A percentile compares a stretch with the other conserved stretches of the same genome.
Evolutionary conservation across 2,113 vertebrate species (phyloP).

Genomic region (Clarias macrocephalus): DNA sequence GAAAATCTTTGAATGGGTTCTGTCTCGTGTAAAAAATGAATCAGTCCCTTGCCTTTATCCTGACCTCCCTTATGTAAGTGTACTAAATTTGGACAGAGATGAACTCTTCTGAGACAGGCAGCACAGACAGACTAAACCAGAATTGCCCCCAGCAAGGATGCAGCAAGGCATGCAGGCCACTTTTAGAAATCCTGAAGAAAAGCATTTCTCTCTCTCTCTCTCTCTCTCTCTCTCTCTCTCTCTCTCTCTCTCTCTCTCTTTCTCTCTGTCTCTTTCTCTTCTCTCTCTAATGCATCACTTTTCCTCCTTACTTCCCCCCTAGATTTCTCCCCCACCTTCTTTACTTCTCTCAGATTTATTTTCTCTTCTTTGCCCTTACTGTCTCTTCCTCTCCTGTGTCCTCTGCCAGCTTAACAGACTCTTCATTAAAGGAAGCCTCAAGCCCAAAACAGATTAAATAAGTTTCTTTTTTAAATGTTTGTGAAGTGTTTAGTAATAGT

Average conservation of each 20-base stretch:
- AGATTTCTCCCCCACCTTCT: neutral
- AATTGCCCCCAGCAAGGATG: slow-evolving; percentile 51
- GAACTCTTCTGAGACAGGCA: slow-evolving; percentile 50
- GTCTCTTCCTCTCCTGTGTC: neutral
- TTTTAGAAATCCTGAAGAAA: slow-evolving; percentile 13
- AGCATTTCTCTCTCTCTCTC: slow-evolving; percentile 16
- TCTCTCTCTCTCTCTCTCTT: slow-evolving; percentile 21
- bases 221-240: slow-evolving; percentile 11
- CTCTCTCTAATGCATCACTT: neutral
- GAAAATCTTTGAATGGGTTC: neutral
- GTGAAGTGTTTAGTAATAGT: neutral
- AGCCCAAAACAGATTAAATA: neutral
- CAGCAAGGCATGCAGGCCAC: slow-evolving; percentile 26
- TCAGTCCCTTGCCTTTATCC: neutral
- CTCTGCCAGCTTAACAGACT: neutral
- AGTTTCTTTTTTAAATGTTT: neutral
- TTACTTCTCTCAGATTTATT: neutral
- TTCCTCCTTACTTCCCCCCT: slow-evolving; percentile 8
- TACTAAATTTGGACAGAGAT: slow-evolving; percentile 47
- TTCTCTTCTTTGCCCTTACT: neutral
- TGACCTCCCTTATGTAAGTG: slow-evolving; percentile 50
- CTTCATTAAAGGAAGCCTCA: neutral
- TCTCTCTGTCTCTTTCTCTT: slow-evolving; percentile 2
- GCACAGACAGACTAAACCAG: slow-evolving; percentile 45
- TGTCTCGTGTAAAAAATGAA: slow-evolving; percentile 12